phyloP scores from a whole-genome alignment of 2,888 invertebrate genomes.

The Taenaris catops region DNA sequence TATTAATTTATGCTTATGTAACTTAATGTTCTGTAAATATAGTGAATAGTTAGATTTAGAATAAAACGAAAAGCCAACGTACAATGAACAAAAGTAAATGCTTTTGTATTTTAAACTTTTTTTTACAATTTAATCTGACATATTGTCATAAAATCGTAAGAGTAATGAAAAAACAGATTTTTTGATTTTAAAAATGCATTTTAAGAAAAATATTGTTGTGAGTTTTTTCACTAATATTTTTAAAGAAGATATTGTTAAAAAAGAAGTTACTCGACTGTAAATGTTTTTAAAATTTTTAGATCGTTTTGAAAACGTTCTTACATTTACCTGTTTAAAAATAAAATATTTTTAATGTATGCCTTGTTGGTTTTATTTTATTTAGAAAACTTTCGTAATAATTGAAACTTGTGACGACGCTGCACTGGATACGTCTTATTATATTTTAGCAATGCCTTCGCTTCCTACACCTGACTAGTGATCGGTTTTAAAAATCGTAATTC shows the following conservation, averaged over 20 bases:
- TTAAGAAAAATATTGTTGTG: too few species aligned
- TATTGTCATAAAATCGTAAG: constrained; percentile 2
- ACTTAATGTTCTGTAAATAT: constrained; percentile 69
- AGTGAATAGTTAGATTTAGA: constrained; percentile 38
- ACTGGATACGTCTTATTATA: too few species aligned
- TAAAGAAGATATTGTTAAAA: constrained; percentile 2
- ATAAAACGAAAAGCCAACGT: constrained; percentile 30
- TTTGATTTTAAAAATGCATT: too few species aligned
- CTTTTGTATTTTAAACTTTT: constrained; percentile 63
- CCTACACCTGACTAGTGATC: too few species aligned
- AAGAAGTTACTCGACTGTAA: constrained; percentile 4
- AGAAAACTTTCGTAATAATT: too few species aligned
- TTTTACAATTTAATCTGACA: constrained; percentile 67
- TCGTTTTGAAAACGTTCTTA: constrained; percentile 12
- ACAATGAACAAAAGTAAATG: constrained; percentile 31
- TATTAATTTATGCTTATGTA: constrained; percentile 75
- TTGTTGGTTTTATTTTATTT: constrained; percentile 7
- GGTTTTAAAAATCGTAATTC: too few species aligned
- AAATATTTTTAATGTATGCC: constrained; percentile 13
- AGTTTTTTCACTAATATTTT: constrained; percentile 3
- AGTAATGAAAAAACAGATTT: too few species aligned
- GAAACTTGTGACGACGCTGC: too few species aligned
- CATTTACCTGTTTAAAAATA: constrained; percentile 17
- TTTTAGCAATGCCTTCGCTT: too few species aligned
- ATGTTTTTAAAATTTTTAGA: constrained; percentile 8